Conservation (phyloP, 37 sponge, comb jelly and placozoan species). For the Eunapius fragilis region DNA sequence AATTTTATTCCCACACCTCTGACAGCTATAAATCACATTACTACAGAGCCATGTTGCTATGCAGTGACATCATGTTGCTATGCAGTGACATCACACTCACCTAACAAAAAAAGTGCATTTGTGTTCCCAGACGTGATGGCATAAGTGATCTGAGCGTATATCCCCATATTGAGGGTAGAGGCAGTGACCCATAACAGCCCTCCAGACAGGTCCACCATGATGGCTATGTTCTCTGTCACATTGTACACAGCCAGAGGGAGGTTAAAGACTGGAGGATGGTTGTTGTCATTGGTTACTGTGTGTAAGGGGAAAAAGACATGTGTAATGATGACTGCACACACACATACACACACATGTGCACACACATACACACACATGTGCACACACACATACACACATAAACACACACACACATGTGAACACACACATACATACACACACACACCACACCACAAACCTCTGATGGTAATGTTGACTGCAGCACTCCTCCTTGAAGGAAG, state of each 20-base stretch:
- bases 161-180: slow-evolving; percentile 19
- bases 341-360: no score
- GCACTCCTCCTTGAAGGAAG: neutral
- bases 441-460: no score
- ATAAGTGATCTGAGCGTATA: slow-evolving; percentile 13
- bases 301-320: neutral
- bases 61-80: no score
- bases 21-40: no score
- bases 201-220: neutral
- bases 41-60: neutral
- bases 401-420: no score
- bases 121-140: slow-evolving; percentile 17
- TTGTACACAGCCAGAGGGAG: neutral
- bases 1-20: no score
- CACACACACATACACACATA: no score
- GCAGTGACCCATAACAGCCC: slow-evolving; percentile 10
- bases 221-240: slow-evolving; percentile 44
- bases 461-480: slow-evolving; percentile 12
- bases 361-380: no score
- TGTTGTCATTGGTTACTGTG: slow-evolving; percentile 39
- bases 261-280: slow-evolving; percentile 39
- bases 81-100: no score
- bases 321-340: no score
- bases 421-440: no score
- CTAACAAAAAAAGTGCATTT: slow-evolving; percentile 12